Conservation (phyloP, 2,888 invertebrate species). For the Digitonthophagus gazella region DNA sequence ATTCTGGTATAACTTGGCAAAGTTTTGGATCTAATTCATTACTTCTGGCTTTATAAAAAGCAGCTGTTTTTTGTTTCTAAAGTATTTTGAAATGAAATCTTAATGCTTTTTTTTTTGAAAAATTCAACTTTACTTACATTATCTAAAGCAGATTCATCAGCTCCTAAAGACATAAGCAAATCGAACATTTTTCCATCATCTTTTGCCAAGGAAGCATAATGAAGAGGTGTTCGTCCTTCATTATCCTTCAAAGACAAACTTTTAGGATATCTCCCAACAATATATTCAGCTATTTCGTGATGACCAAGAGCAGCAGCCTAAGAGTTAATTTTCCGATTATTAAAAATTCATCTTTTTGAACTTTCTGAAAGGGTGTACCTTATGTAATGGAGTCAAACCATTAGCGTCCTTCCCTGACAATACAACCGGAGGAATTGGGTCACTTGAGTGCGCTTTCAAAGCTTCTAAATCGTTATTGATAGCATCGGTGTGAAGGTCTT, state of each 20-base stretch:
- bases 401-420: conserved; percentile 73
- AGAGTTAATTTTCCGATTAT: conserved; percentile 3
- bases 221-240: conserved; percentile 83
- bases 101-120: not conserved
- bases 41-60: conserved; percentile 72
- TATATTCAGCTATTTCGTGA: conserved; percentile 70
- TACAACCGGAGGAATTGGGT: conserved; percentile 69
- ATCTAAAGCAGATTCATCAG: conserved; percentile 80
- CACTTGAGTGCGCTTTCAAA: conserved; percentile 63
- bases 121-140: conserved; percentile 66
- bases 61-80: conserved; percentile 79
- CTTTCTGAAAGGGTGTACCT: no score
- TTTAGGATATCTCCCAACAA: conserved; percentile 67
- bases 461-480: conserved; percentile 73
- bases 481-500: conserved; percentile 76
- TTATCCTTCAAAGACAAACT: conserved; percentile 70
- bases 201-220: conserved; percentile 80
- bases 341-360: conserved; percentile 1
- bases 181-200: conserved; percentile 77
- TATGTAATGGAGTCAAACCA: conserved; percentile 83
- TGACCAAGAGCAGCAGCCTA: conserved; percentile 82
- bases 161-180: conserved; percentile 75
- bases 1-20: conserved; percentile 72
- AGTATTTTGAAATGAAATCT: conserved; percentile 9
- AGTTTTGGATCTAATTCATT: conserved; percentile 74